A percentile compares a stretch with the other conserved stretches of the same genome.
Conservation (phyloP, 2,888 invertebrate genomes). For the Crossocerus cetratus region DNA sequence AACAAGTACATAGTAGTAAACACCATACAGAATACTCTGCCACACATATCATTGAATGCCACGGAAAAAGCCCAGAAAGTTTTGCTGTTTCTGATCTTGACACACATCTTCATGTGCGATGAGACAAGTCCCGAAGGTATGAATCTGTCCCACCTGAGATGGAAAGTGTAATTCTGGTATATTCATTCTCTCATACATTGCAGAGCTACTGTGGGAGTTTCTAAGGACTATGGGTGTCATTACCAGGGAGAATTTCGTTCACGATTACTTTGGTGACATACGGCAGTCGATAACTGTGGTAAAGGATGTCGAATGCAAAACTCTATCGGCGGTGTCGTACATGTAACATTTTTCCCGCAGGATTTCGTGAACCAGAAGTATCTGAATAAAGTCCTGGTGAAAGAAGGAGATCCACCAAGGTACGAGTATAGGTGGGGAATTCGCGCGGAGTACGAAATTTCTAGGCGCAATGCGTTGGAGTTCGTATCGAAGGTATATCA, state of each 20-base stretch:
- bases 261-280: slow-evolving; percentile 66
- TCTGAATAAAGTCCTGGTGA: slow-evolving; percentile 58
- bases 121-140: slow-evolving; percentile 78
- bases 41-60: slow-evolving; percentile 56
- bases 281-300: slow-evolving; percentile 60
- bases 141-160: not conserved
- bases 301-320: not conserved
- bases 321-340: not conserved
- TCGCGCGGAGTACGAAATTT: slow-evolving; percentile 78
- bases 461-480: slow-evolving; percentile 77
- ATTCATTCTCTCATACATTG: slow-evolving; percentile 44
- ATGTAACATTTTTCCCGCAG: slow-evolving; percentile 64
- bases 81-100: slow-evolving; percentile 77
- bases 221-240: slow-evolving; percentile 77
- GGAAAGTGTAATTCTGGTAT: slow-evolving; percentile 11
- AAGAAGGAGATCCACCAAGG: slow-evolving; percentile 75
- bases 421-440: slow-evolving; percentile 79
- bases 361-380: slow-evolving; percentile 71
- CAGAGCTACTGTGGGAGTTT: slow-evolving; percentile 79
- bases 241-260: slow-evolving; percentile 69
- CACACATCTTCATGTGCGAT: slow-evolving; percentile 80
- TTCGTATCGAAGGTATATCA: slow-evolving; percentile 75
- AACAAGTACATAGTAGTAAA: slow-evolving; percentile 68
- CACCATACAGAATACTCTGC: slow-evolving; percentile 52
- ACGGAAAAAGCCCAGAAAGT: slow-evolving; percentile 75